phyloP scores from a whole-genome alignment of 2,113 vertebrate species.

The Ascaphus truei region DNA sequence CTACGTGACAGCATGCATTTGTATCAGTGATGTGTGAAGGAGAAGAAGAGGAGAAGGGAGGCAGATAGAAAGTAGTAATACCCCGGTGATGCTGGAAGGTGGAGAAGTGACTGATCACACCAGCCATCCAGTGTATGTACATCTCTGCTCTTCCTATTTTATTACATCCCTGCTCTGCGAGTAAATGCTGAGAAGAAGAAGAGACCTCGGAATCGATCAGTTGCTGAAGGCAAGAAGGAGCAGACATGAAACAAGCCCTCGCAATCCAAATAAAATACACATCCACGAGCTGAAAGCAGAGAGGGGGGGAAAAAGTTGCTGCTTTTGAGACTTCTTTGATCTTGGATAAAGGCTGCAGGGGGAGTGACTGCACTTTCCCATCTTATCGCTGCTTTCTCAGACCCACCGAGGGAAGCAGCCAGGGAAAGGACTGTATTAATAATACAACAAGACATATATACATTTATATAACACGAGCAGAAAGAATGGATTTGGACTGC shows the following conservation, averaged over 20 bases:
- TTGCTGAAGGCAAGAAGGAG: conserved; percentile 48
- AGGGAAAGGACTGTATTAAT: conserved; percentile 45
- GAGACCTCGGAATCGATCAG: conserved; percentile 66
- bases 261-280: conserved; percentile 60
- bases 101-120: conserved; percentile 88
- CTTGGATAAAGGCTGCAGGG: conserved; percentile 60
- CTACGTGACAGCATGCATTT: conserved; percentile 63
- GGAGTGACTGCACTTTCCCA: conserved; percentile 72
- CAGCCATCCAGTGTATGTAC: conserved; percentile 82
- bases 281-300: conserved; percentile 57
- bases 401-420: conserved; percentile 41
- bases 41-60: conserved; percentile 56
- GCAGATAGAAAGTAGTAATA: conserved; percentile 72
- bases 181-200: conserved; percentile 59
- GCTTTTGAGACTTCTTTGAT: conserved; percentile 69
- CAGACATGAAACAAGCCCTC: conserved; percentile 62
- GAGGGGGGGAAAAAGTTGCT: conserved; percentile 68
- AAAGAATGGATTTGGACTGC: conserved; percentile 58
- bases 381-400: conserved; percentile 53
- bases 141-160: conserved; percentile 60
- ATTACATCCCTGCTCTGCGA: conserved; percentile 72
- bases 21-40: conserved; percentile 70
- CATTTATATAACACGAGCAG: conserved; percentile 46
- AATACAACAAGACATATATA: conserved; percentile 37
- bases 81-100: conserved; percentile 79